A percentile compares a stretch with the other conserved stretches of the same genome.
phyloP scores from a whole-genome alignment of 2,113 vertebrate species.

The Aythya baeri region DNA sequence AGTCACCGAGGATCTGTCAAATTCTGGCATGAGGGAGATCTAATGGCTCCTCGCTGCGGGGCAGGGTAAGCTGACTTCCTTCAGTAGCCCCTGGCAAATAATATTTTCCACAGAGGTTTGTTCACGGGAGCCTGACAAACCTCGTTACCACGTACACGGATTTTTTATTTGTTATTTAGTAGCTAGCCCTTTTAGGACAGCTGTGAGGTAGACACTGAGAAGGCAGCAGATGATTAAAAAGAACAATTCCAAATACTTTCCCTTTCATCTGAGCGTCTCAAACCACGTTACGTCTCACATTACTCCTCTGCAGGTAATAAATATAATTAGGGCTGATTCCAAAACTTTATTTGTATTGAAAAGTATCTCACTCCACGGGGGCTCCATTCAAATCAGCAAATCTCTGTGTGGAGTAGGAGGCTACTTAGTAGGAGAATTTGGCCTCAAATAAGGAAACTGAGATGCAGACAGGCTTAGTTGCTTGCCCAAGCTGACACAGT shows the following conservation, averaged over 20 bases:
- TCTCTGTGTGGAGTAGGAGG: slow-evolving; percentile 63
- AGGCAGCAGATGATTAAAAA: slow-evolving; percentile 49
- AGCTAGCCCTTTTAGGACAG: slow-evolving; percentile 17
- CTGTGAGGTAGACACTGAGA: slow-evolving; percentile 22
- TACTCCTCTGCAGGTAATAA: slow-evolving; percentile 73
- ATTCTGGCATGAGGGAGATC: background rate
- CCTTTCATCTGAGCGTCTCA: slow-evolving; percentile 63
- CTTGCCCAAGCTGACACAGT: slow-evolving; percentile 24
- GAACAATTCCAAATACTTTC: slow-evolving; percentile 50
- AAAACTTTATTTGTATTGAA: slow-evolving; percentile 73
- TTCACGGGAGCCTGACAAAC: slow-evolving; percentile 20
- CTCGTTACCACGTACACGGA: background rate
- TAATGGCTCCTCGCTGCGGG: slow-evolving; percentile 42
- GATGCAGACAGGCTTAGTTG: slow-evolving; percentile 42
- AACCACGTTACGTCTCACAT: slow-evolving; percentile 58
- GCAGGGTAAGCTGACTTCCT: background rate
- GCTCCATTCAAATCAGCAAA: slow-evolving; percentile 64
- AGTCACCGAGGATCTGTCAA: background rate
- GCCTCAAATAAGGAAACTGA: slow-evolving; percentile 56
- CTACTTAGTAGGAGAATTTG: slow-evolving; percentile 68
- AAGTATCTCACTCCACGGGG: slow-evolving; percentile 59
- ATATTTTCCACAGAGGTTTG: slow-evolving; percentile 37
- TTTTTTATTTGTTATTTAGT: slow-evolving; percentile 18
- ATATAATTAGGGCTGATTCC: slow-evolving; percentile 66
- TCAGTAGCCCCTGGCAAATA: background rate